phyloP scores from a whole-genome alignment of 2,113 vertebrate species.

The Columba janthina region DNA sequence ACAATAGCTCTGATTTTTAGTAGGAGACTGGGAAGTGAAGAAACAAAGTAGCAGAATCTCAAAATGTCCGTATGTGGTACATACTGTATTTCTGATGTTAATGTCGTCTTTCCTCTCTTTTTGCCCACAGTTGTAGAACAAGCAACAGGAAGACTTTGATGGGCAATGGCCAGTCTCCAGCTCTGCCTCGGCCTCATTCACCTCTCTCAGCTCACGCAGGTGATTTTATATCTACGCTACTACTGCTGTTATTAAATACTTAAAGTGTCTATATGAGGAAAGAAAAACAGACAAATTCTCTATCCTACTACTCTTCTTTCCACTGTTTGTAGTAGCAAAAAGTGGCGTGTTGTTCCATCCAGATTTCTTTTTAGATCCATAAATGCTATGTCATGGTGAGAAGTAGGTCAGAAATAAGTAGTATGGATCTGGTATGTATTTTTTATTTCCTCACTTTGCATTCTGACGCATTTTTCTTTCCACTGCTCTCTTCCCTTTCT shows the following conservation, averaged over 20 bases:
- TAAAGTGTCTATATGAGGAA: background rate
- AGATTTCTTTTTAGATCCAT: background rate
- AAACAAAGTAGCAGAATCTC: background rate
- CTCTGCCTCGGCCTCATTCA: conserved; percentile 91
- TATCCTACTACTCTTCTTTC: background rate
- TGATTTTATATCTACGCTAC: conserved; percentile 39
- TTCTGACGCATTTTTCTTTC: background rate
- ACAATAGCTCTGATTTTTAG: conserved; percentile 10
- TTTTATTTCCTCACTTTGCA: background rate
- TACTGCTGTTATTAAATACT: background rate
- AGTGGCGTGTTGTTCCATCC: background rate
- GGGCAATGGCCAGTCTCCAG: conserved; percentile 90
- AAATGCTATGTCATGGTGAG: background rate
- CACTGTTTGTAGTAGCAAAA: background rate
- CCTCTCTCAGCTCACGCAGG: conserved; percentile 95
- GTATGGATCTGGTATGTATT: background rate
- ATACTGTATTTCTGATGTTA: background rate
- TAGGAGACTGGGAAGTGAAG: background rate
- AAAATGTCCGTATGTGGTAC: background rate
- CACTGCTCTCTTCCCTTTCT: background rate
- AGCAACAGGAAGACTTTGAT: conserved; percentile 97
- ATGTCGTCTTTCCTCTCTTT: background rate
- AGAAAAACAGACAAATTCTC: background rate
- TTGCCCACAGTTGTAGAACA: conserved; percentile 87
- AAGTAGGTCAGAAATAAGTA: background rate